A percentile compares a stretch with the other conserved stretches of the same genome.
Evolutionary conservation across 1,140 invertebrate genomes (phyloP).

Genomic region (Conus betulinus): DNA sequence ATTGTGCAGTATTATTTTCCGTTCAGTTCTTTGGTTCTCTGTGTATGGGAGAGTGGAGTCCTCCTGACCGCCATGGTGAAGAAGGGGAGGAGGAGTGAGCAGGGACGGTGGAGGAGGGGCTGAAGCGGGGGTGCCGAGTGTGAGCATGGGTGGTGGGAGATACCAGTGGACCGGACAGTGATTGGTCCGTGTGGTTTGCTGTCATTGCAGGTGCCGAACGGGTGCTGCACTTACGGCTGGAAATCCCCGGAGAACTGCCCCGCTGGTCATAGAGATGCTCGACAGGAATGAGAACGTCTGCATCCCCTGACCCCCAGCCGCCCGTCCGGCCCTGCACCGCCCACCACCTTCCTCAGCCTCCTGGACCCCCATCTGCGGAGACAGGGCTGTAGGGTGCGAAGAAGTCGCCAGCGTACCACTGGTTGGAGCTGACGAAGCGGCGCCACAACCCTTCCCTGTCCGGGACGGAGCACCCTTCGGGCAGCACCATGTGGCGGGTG

Average conservation of each 20-base stretch:
- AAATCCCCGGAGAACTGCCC: slow-evolving; percentile 69
- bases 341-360: background rate
- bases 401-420: too few species aligned
- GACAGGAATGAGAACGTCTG: slow-evolving; percentile 72
- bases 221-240: slow-evolving; percentile 69
- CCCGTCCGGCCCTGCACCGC: background rate
- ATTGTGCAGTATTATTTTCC: too few species aligned
- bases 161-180: background rate
- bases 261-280: slow-evolving; percentile 72
- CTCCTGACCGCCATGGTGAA: too few species aligned
- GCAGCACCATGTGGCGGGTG: too few species aligned
- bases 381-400: too few species aligned
- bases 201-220: slow-evolving; percentile 70
- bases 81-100: too few species aligned
- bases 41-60: too few species aligned
- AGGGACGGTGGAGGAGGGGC: background rate
- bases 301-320: slow-evolving; percentile 60
- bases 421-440: too few species aligned
- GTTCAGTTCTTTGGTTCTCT: too few species aligned
- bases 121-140: background rate
- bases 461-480: too few species aligned
- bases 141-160: background rate
- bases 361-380: background rate
- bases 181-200: slow-evolving; percentile 26
- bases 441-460: too few species aligned